A percentile compares a stretch with the other conserved stretches of the same genome.
phyloP scores from a whole-genome alignment of 2,797 vertebrate species.

The Sebastes oblongus region DNA sequence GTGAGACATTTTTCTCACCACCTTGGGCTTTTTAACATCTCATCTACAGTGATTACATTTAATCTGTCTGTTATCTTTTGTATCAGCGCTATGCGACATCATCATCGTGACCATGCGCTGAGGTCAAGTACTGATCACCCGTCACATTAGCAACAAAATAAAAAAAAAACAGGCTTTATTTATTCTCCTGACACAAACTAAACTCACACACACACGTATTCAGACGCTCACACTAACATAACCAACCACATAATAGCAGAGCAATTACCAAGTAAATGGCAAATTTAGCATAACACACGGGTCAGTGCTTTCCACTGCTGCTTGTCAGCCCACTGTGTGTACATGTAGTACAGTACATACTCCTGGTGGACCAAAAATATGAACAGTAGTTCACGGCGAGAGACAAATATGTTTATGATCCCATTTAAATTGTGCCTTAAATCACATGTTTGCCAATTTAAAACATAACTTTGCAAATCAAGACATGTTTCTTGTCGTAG shows the following conservation, averaged over 20 bases:
- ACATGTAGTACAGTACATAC: neutral
- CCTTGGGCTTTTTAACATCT: neutral
- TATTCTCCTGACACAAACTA: neutral
- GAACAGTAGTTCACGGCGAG: no score
- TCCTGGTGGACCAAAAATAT: no score
- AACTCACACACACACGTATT: neutral
- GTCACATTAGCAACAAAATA: neutral
- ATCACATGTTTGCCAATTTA: no score
- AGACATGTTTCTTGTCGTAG: no score
- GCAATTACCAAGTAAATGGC: conserved; percentile 22
- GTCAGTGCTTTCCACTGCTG: conserved; percentile 5
- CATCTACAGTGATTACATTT: conserved; percentile 1
- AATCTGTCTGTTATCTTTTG: neutral
- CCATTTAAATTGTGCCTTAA: no score
- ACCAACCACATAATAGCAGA: neutral
- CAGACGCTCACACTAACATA: neutral
- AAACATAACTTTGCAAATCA: no score
- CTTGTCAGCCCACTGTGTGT: neutral
- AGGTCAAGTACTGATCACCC: neutral
- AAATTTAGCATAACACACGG: conserved; percentile 24
- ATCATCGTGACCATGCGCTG: neutral
- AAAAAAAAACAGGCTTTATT: neutral
- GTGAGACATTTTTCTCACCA: neutral
- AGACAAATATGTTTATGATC: no score
- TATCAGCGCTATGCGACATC: neutral